Conservation (phyloP, 2,888 invertebrate species). For the Amblyteles armatorius region DNA sequence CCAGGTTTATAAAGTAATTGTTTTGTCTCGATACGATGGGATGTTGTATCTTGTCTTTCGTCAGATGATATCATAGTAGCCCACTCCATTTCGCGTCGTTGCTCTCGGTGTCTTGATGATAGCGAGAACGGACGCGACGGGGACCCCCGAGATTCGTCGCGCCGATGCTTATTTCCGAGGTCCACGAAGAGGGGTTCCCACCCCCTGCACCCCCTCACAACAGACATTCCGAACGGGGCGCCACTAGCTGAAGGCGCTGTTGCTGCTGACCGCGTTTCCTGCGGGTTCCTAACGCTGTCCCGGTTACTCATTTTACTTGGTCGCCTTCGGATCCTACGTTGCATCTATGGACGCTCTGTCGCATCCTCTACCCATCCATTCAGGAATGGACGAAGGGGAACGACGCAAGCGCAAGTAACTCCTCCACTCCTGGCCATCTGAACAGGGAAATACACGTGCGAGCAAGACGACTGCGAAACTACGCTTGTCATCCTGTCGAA, state of each 20-base stretch:
- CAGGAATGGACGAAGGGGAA: slow-evolving; percentile 21
- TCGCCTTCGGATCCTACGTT: slow-evolving; percentile 31
- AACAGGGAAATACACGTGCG: background rate
- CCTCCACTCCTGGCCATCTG: background rate
- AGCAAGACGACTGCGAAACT: slow-evolving; percentile 71
- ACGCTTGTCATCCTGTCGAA: slow-evolving; percentile 74
- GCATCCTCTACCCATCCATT: slow-evolving; percentile 36
- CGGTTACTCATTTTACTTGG: slow-evolving; percentile 53
- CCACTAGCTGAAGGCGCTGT: slow-evolving; percentile 20
- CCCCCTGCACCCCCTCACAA: slow-evolving; percentile 3
- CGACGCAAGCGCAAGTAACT: slow-evolving; percentile 29
- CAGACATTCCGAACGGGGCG: slow-evolving; percentile 23
- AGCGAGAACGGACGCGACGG: slow-evolving; percentile 31
- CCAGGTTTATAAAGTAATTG: slow-evolving; percentile 15
- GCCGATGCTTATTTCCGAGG: slow-evolving; percentile 23
- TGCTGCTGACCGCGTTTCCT: slow-evolving; percentile 22
- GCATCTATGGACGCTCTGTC: slow-evolving; percentile 40
- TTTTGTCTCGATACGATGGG: slow-evolving; percentile 8
- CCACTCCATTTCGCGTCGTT: slow-evolving; percentile 16
- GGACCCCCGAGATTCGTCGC: background rate
- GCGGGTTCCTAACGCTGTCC: slow-evolving; percentile 28
- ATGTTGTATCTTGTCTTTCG: slow-evolving; percentile 28
- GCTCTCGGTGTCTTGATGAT: slow-evolving; percentile 37
- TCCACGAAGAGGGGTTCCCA: slow-evolving; percentile 15
- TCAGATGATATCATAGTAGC: slow-evolving; percentile 23